Base-by-base conservation (phyloP, 2,113 vertebrate genomes). In the Leucoraja erinaceus region DNA sequence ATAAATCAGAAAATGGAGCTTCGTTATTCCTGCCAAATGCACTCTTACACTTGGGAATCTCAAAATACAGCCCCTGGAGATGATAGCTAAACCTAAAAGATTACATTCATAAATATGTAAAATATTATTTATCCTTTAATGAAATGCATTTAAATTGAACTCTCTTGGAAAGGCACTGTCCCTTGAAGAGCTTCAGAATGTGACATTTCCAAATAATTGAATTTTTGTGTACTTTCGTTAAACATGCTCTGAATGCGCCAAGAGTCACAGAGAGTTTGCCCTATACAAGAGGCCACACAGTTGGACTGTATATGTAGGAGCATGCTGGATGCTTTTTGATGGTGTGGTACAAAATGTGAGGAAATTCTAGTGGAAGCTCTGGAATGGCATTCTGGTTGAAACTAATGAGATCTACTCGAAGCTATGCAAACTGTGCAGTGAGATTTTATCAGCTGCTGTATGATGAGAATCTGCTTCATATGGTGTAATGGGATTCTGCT, bases 131-230 rank as follows among this genome's bases (percentile, higher is more conserved):
- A 91, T 91, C 66, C 38, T 72, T 72, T 91, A 91, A 91, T 91
- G 90, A 91, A 91, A 91, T 91, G 68, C 90, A 91, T 91, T 91
- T 91, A 91, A 91, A 91, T 70, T 91, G 90, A 91, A 91, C 25
- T 91, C 90, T 72, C 66, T 72, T 72, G 9, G 90, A 91, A 54
- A 91, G 66, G 38, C 38, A 72, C 66, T 91, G 90, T 91, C 38
- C 66, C 66, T 54, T 72, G 38, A 74, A 91, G 90, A 74, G 90
- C 90, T 91, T 25, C 66, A 74, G 90, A 72, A 74, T 91, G 66
- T 91, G 90, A 91, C 90, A 72, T 91, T 91, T 91, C 90, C 90
- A 91, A 91, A 38, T 72, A 91, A 91, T 91, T 91, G 90, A 91
- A 91, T 72, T 91, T 91, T 74, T 91, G 90, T 91, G 68, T 91